Evolutionary conservation across 2,113 vertebrate species (phyloP).

Genomic region (Oenanthe melanoleuca): DNA sequence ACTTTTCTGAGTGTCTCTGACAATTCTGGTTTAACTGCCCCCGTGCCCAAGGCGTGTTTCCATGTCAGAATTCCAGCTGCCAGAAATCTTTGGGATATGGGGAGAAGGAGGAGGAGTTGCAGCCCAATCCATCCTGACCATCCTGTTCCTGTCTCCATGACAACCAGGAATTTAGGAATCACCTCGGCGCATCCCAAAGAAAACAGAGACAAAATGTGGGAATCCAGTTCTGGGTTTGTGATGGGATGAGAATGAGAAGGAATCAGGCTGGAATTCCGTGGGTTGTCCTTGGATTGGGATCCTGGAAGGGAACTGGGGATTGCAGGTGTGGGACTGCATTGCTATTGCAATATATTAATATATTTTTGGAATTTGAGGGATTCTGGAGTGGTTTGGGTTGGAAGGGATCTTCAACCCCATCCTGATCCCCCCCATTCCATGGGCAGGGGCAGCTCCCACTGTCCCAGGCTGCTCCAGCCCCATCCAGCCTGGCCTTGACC

Average conservation of each 20-base stretch:
- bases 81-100: not conserved
- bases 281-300: not conserved
- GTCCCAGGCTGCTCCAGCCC: not conserved
- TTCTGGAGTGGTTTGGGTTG: not conserved
- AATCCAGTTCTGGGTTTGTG: rapidly evolving
- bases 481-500: not conserved
- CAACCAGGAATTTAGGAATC: constrained; percentile 2
- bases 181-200: not conserved
- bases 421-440: too few species aligned
- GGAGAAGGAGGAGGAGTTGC: not conserved
- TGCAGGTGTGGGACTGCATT: too few species aligned
- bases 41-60: not conserved
- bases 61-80: not conserved
- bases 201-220: rapidly evolving
- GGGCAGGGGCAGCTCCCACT: not conserved
- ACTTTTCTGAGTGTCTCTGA: not conserved
- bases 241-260: not conserved
- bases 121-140: not conserved
- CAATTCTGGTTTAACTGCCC: not conserved
- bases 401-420: not conserved
- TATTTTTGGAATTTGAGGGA: not conserved
- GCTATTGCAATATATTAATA: rapidly evolving
- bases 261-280: not conserved
- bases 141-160: not conserved
- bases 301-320: not conserved